Conservation (phyloP, 1,140 invertebrate genomes). For the Dendrolimus punctatus region DNA sequence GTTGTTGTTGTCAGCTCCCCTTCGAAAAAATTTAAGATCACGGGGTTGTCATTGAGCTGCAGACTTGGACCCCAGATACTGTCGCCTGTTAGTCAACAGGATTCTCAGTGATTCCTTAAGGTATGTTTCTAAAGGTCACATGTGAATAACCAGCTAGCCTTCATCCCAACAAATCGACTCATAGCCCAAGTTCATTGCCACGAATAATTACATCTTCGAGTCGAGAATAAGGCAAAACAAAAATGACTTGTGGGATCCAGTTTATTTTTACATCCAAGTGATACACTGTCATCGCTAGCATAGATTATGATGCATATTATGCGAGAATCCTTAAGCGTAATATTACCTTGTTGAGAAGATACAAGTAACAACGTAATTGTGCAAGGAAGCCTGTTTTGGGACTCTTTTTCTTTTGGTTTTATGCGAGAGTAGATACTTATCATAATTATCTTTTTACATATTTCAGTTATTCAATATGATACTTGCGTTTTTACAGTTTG, state of each 20-base stretch:
- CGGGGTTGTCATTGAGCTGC: neutral
- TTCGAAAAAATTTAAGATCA: too few species aligned
- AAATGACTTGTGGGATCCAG: slow-evolving; percentile 17
- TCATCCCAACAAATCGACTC: slow-evolving; percentile 36
- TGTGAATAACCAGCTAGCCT: slow-evolving; percentile 52
- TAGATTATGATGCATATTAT: slow-evolving; percentile 12
- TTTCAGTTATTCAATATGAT: too few species aligned
- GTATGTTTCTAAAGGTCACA: slow-evolving; percentile 51
- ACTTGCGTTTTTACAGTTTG: too few species aligned
- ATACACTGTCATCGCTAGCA: slow-evolving; percentile 18
- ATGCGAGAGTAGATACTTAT: too few species aligned
- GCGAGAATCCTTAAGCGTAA: neutral
- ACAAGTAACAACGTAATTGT: too few species aligned
- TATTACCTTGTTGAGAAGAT: too few species aligned
- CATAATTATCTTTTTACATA: too few species aligned
- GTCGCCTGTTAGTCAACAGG: slow-evolving; percentile 6
- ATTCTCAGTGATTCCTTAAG: slow-evolving; percentile 29
- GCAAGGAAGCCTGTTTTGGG: too few species aligned
- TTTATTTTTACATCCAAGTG: slow-evolving; percentile 26
- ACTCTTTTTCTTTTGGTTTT: too few species aligned
- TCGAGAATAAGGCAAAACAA: slow-evolving; percentile 29
- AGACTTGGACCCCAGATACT: neutral
- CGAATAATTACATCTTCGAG: slow-evolving; percentile 47
- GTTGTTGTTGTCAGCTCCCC: too few species aligned
- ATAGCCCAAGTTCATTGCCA: slow-evolving; percentile 43